These are phyloP conservation scores for Tethya wilhelma DNA, from an alignment of 37 sponge, comb jelly and placozoan species.

Conservation along the genomic window DNA sequence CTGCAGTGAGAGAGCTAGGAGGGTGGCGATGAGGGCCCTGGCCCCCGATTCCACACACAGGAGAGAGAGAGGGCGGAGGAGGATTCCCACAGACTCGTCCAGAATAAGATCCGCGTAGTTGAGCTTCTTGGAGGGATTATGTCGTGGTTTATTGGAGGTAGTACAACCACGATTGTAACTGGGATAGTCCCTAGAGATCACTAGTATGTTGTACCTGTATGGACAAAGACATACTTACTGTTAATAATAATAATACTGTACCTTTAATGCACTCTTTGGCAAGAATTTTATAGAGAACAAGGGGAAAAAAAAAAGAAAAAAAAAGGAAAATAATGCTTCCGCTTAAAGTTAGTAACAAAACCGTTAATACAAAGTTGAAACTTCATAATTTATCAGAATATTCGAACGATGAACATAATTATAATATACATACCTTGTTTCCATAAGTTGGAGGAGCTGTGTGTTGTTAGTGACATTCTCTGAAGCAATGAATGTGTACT, in stretches of 20 bases:
- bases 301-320: too few relatives aligned
- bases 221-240: background rate
- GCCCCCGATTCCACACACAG: conserved; percentile 48
- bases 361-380: too few relatives aligned
- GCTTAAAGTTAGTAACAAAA: too few relatives aligned
- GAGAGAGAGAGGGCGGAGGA: conserved; percentile 46
- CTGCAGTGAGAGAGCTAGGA: conserved; percentile 63
- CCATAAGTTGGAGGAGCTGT: conserved; percentile 66
- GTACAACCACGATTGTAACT: background rate
- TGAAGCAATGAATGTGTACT: conserved; percentile 72
- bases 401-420: too few relatives aligned
- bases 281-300: too few relatives aligned
- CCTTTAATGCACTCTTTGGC: too few relatives aligned
- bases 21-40: conserved; percentile 18
- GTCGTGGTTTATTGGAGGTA: background rate
- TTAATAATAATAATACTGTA: too few relatives aligned
- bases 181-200: conserved; percentile 66
- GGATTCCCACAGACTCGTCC: conserved; percentile 43
- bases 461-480: conserved; percentile 45
- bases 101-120: conserved; percentile 60
- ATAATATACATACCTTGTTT: conserved; percentile 56
- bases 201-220: conserved; percentile 55
- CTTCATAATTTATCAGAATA: too few relatives aligned
- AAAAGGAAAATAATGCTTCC: too few relatives aligned
- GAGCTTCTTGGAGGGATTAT: conserved; percentile 18